Percentiles rank a stretch among this genome's conserved stretches.
Conservation (phyloP, 37 sponge, comb jelly and placozoan species). For the Oopsacas minuta region DNA sequence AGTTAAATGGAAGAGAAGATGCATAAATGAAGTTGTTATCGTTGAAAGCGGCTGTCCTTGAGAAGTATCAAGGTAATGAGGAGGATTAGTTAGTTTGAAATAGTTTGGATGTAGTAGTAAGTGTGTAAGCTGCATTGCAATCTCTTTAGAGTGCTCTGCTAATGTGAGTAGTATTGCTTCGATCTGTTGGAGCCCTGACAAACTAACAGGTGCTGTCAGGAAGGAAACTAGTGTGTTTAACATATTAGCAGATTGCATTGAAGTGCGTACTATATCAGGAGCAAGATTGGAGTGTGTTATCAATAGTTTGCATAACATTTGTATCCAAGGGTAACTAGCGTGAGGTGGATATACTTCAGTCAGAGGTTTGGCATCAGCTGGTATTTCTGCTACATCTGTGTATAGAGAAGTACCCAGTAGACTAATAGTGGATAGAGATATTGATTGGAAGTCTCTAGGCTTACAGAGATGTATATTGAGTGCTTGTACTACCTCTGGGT, state of each 20-base stretch:
- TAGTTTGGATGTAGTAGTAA: background rate
- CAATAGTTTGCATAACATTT: slow-evolving; percentile 6
- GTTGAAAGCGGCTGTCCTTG: slow-evolving; percentile 14
- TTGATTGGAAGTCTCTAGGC: slow-evolving; percentile 13
- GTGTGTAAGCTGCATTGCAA: slow-evolving; percentile 11
- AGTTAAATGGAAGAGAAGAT: background rate
- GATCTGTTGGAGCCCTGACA: background rate
- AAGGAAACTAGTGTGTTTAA: background rate
- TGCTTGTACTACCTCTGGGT: background rate
- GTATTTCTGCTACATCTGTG: background rate
- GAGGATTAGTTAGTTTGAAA: slow-evolving; percentile 4
- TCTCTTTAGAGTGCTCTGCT: slow-evolving; percentile 7
- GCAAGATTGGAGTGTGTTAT: slow-evolving; percentile 12
- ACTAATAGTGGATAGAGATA: background rate
- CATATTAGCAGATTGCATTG: background rate
- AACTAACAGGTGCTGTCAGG: background rate
- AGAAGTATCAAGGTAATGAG: background rate
- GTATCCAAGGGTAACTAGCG: slow-evolving; percentile 19
- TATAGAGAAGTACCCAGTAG: slow-evolving; percentile 14
- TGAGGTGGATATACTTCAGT: slow-evolving; percentile 9
- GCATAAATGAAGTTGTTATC: slow-evolving; percentile 1
- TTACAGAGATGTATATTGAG: background rate
- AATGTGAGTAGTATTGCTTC: background rate
- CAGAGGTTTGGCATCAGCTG: background rate
- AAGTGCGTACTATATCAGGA: slow-evolving; percentile 2